These are phyloP conservation scores for Achroia grisella DNA, from an alignment of 1,140 invertebrate species.

Conservation along the genomic window DNA sequence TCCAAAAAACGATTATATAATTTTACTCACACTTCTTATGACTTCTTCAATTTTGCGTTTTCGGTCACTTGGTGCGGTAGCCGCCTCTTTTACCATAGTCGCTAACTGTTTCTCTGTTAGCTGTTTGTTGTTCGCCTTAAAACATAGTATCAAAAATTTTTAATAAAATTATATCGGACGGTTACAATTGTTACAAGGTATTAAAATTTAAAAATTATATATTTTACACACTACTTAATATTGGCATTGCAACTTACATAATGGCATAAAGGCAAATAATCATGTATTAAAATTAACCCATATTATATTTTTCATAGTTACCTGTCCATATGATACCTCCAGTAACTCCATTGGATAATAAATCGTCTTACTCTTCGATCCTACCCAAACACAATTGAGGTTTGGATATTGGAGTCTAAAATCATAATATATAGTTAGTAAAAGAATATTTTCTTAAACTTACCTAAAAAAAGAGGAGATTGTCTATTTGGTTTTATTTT, in stretches of 20 bases:
- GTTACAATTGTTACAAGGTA: neutral
- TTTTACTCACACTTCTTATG: slow-evolving; percentile 52
- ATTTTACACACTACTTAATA: too few relatives aligned
- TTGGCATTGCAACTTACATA: too few relatives aligned
- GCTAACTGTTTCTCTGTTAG: slow-evolving; percentile 74
- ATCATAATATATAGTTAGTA: slow-evolving; percentile 8
- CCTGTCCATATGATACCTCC: slow-evolving; percentile 76
- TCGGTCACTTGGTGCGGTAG: slow-evolving; percentile 75
- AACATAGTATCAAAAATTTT: slow-evolving; percentile 6
- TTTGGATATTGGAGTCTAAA: slow-evolving; percentile 71
- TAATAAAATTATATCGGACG: neutral
- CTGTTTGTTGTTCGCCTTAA: slow-evolving; percentile 56
- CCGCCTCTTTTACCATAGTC: slow-evolving; percentile 79
- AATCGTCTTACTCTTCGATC: slow-evolving; percentile 69
- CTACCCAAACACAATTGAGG: slow-evolving; percentile 78
- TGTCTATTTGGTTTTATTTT: too few relatives aligned
- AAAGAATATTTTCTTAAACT: too few relatives aligned
- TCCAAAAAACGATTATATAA: neutral
- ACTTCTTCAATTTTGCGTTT: slow-evolving; percentile 78
- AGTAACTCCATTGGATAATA: slow-evolving; percentile 78
- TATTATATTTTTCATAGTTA: slow-evolving; percentile 25
- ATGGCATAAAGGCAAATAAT: neutral
- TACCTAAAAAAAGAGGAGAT: too few relatives aligned
- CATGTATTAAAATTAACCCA: neutral
- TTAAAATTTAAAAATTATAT: neutral